phyloP scores from a whole-genome alignment of 1,140 invertebrate genomes.

The Drusus annulatus region DNA sequence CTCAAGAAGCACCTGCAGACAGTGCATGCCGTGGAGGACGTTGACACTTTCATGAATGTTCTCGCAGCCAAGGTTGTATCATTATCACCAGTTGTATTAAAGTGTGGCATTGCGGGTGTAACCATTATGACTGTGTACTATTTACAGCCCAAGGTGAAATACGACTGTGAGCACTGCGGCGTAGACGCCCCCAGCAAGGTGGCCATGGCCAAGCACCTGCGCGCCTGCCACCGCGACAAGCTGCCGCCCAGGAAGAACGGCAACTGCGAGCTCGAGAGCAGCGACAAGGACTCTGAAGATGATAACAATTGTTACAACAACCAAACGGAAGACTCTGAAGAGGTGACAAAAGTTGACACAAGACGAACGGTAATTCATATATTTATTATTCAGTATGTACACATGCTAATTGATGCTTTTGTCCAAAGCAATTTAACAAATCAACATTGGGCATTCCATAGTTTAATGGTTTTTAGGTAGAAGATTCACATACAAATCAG shows the following conservation, averaged over 20 bases:
- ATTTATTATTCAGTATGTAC: no score
- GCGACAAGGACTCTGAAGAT: conserved; percentile 6
- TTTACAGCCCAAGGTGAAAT: conserved; percentile 33
- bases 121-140: no score
- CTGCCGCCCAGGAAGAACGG: conserved; percentile 49
- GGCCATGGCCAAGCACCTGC: conserved; percentile 49
- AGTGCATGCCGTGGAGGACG: conserved; percentile 26
- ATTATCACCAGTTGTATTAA: neutral
- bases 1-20: conserved; percentile 35
- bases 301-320: conserved; percentile 13
- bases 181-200: conserved; percentile 52
- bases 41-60: conserved; percentile 36
- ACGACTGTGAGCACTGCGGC: conserved; percentile 45
- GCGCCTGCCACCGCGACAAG: conserved; percentile 52
- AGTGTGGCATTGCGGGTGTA: no score
- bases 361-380: conserved; percentile 23
- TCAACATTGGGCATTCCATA: no score
- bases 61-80: conserved; percentile 46
- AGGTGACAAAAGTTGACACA: neutral
- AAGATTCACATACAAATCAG: no score
- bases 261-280: neutral
- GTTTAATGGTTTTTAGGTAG: no score
- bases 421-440: no score
- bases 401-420: no score
- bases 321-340: conserved; percentile 10